phyloP scores from a whole-genome alignment of 2,797 vertebrate genomes.

The Gallirallus australis region DNA sequence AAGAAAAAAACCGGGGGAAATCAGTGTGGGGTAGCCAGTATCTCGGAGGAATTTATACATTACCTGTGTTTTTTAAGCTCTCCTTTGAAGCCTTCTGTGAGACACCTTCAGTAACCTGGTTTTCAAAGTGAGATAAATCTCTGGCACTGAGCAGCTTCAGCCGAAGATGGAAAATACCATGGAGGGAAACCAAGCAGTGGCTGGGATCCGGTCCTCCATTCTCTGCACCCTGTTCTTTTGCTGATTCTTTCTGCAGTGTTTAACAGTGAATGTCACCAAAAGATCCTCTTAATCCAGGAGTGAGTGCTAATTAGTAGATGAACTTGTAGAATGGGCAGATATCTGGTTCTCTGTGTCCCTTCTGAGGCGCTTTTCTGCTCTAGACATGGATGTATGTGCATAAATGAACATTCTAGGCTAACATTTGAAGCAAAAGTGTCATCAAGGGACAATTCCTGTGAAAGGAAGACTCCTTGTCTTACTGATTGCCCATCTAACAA shows the following conservation, averaged over 20 bases:
- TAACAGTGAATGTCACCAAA: neutral
- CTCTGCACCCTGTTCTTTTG: neutral
- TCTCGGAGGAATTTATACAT: neutral
- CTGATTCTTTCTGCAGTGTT: neutral
- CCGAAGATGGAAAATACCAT: neutral
- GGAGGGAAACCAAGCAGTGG: constrained; percentile 6
- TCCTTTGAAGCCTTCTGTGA: neutral
- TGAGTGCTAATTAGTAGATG: neutral
- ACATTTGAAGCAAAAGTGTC: neutral
- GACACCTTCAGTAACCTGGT: neutral
- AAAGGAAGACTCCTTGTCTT: neutral
- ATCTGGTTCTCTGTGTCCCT: neutral
- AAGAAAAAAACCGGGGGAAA: neutral
- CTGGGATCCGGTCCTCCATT: neutral
- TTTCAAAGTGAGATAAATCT: constrained; percentile 47
- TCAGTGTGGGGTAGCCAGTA: neutral
- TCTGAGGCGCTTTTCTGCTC: neutral
- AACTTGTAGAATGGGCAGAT: neutral
- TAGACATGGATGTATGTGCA: neutral
- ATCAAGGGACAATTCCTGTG: neutral
- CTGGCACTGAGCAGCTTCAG: neutral
- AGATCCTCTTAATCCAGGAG: constrained; percentile 9
- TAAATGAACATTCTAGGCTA: neutral
- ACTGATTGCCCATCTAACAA: neutral
- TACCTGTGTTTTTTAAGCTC: neutral